Evolutionary conservation across 2,113 vertebrate species (phyloP).

Genomic region (Sterrhoptilus dennistouni): DNA sequence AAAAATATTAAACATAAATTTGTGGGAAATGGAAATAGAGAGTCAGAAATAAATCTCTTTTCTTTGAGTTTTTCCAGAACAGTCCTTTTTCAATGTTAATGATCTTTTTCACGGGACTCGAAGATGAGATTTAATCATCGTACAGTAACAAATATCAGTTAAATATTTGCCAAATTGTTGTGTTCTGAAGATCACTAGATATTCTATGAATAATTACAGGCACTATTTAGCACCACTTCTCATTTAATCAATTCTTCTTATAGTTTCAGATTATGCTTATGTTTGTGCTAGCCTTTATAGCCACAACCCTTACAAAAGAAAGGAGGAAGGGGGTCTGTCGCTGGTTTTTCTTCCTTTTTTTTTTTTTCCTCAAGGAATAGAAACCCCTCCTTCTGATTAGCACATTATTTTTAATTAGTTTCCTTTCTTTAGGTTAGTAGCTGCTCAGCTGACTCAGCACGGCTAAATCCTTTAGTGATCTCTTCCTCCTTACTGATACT

Average conservation of each 20-base stretch:
- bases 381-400: conserved; percentile 36
- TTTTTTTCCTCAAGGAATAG: not conserved
- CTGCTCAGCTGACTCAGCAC: not conserved
- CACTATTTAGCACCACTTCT: not conserved
- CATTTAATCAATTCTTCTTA: conserved; percentile 24
- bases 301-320: not conserved
- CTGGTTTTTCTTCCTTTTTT: not conserved
- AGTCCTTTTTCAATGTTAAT: not conserved
- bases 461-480: not conserved
- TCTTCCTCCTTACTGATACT: not conserved
- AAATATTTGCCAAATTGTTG: conserved; percentile 16
- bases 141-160: not conserved
- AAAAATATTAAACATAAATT: not conserved
- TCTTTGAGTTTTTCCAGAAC: not conserved
- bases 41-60: not conserved
- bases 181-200: conserved; percentile 7
- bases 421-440: conserved; percentile 8
- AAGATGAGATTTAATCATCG: not conserved
- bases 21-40: not conserved
- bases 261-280: not conserved
- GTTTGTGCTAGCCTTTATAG: not conserved
- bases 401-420: conserved; percentile 9
- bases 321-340: not conserved
- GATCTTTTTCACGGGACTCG: not conserved
- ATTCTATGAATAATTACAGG: conserved; percentile 1